phyloP scores from a whole-genome alignment of 2,888 invertebrate genomes.

The Leptinotarsa tumamoca region DNA sequence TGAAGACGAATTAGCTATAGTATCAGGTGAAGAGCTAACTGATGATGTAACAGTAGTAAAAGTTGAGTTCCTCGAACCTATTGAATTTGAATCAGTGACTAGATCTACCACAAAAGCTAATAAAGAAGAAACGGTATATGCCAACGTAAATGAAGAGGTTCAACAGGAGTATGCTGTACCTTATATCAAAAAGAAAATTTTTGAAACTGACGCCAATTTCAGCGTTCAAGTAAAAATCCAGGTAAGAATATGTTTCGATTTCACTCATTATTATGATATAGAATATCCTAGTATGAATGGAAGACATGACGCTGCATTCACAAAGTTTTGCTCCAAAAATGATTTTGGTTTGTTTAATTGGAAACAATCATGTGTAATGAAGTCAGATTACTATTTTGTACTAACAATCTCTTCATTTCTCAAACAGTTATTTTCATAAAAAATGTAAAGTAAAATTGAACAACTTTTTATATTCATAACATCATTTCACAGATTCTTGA shows the following conservation, averaged over 20 bases:
- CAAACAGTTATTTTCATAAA: no score
- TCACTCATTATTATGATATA: background rate
- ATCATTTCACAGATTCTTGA: no score
- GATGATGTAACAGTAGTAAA: background rate
- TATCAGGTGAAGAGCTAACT: background rate
- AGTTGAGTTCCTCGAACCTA: background rate
- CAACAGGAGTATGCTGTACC: constrained; percentile 6
- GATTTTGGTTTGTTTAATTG: no score
- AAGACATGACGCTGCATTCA: no score
- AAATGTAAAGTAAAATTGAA: no score
- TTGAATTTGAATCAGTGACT: background rate
- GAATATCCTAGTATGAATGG: background rate
- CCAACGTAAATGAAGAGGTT: background rate
- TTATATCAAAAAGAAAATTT: constrained; percentile 27
- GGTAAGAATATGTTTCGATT: constrained; percentile 27
- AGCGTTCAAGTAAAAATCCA: constrained; percentile 35
- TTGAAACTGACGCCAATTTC: constrained; percentile 33
- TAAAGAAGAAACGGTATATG: background rate
- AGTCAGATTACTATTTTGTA: no score
- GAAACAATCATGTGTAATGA: no score
- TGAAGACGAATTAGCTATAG: background rate
- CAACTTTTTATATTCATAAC: no score
- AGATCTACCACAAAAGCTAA: background rate
- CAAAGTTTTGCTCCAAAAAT: no score
- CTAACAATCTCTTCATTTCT: no score